Conservation (phyloP, 2,113 vertebrate genomes). For the Phalacrocorax aristotelis region DNA sequence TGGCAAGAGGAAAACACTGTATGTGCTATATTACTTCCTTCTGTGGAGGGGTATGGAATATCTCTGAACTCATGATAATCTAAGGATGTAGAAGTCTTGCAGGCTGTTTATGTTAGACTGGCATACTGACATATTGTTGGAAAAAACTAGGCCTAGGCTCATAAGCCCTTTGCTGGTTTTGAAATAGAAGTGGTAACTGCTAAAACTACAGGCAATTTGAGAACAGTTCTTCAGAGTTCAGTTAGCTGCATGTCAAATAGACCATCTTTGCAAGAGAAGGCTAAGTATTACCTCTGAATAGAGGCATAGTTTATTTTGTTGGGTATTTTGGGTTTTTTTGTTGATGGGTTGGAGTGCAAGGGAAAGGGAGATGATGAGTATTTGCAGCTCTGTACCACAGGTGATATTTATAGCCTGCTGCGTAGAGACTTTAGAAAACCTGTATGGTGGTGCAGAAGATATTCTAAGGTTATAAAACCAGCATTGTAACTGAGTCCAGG, state of each 20-base stretch:
- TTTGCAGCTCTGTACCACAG: background rate
- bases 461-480: background rate
- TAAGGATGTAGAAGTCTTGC: background rate
- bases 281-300: background rate
- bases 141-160: background rate
- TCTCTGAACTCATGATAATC: background rate
- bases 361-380: background rate
- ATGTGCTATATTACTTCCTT: background rate
- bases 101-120: background rate
- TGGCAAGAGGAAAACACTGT: background rate
- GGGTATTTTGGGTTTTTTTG: fast-evolving
- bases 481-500: background rate
- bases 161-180: background rate
- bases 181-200: background rate
- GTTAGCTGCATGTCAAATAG: background rate
- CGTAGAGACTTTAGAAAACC: background rate
- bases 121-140: background rate
- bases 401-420: background rate
- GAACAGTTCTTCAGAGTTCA: background rate
- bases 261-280: background rate
- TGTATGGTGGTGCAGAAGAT: background rate
- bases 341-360: background rate
- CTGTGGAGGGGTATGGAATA: background rate
- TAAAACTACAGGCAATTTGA: background rate
- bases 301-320: background rate